A percentile compares a stretch with the other conserved stretches of the same genome.
These are phyloP conservation scores for Clarias fuscus DNA, from an alignment of 2,797 vertebrate species.

Conservation along the genomic window DNA sequence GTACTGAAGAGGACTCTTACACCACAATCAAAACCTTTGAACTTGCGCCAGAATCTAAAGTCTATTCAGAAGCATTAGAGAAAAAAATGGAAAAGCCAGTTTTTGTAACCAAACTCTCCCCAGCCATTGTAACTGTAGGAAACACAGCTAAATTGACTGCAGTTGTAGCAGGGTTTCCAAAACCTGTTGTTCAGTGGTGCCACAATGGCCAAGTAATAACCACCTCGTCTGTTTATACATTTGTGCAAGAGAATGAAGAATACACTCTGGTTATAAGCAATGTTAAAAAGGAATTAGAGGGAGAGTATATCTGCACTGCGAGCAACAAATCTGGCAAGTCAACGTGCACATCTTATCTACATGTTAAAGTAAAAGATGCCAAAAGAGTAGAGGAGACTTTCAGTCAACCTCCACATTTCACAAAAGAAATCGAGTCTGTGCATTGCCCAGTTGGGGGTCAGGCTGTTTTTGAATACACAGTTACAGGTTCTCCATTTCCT, in stretches of 20 bases:
- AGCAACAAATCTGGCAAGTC: constrained; percentile 79
- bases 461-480: constrained; percentile 76
- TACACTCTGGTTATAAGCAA: constrained; percentile 81
- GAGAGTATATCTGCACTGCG: constrained; percentile 82
- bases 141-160: constrained; percentile 80
- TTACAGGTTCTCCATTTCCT: constrained; percentile 79
- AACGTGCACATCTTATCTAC: constrained; percentile 77
- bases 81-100: constrained; percentile 78
- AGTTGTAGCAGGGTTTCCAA: constrained; percentile 78
- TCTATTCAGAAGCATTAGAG: constrained; percentile 71
- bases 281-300: constrained; percentile 73
- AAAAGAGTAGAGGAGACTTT: constrained; percentile 42
- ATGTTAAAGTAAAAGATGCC: constrained; percentile 68
- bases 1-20: constrained; percentile 81
- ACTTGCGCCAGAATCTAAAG: constrained; percentile 81
- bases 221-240: constrained; percentile 69
- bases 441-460: constrained; percentile 68
- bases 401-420: constrained; percentile 75
- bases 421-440: constrained; percentile 67
- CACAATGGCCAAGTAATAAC: constrained; percentile 76
- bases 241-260: constrained; percentile 77
- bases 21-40: constrained; percentile 82
- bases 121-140: constrained; percentile 73
- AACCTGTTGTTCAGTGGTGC: constrained; percentile 83
- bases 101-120: constrained; percentile 81